phyloP scores from a whole-genome alignment of 2,888 invertebrate genomes.

The Capitulum mitella region DNA sequence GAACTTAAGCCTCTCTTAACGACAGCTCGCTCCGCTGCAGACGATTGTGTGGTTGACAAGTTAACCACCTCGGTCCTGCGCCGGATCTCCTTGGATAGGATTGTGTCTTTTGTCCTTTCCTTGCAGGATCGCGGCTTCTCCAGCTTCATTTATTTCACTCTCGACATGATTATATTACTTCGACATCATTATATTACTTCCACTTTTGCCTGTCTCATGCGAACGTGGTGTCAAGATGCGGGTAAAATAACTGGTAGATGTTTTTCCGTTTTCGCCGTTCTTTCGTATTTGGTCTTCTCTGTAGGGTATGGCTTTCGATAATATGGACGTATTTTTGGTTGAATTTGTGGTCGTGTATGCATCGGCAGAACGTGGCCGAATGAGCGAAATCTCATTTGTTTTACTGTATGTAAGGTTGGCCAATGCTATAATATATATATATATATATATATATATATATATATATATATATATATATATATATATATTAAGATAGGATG shows the following conservation, averaged over 20 bases:
- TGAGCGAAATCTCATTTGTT: too few species aligned
- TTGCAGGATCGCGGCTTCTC: neutral
- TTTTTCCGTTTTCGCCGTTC: neutral
- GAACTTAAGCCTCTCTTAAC: neutral
- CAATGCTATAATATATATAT: too few species aligned
- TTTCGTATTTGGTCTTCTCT: neutral
- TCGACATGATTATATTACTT: neutral
- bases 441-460: too few species aligned
- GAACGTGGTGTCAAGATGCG: neutral
- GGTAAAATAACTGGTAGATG: too few species aligned
- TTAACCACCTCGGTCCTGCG: neutral
- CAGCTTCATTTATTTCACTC: neutral
- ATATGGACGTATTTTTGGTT: neutral
- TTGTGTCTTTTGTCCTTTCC: neutral
- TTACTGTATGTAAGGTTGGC: neutral
- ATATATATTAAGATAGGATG: too few species aligned
- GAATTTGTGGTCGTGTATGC: neutral
- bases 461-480: too few species aligned
- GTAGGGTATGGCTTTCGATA: neutral
- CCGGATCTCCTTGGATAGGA: neutral
- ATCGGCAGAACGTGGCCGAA: too few species aligned
- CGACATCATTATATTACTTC: too few species aligned
- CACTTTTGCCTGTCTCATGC: neutral
- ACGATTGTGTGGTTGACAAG: neutral
- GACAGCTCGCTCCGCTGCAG: neutral